These are phyloP conservation scores for Notothenia coriiceps DNA, from an alignment of 2,113 vertebrate genomes.

Conservation along the genomic window DNA sequence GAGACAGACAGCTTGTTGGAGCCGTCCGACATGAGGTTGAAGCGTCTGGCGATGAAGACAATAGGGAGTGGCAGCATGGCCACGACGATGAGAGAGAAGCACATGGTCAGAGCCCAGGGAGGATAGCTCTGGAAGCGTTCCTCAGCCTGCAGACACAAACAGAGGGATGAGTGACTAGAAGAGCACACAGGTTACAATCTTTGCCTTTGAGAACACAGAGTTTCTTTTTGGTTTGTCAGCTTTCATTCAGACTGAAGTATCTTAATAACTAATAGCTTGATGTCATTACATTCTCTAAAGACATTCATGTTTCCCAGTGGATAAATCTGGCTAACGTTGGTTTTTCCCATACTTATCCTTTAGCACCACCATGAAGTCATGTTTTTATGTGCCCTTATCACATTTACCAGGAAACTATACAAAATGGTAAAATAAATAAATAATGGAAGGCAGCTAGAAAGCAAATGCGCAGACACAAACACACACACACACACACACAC, in stretches of 20 bases:
- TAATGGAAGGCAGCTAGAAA: not conserved
- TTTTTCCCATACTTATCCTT: not conserved
- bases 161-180: not conserved
- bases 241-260: too few species aligned
- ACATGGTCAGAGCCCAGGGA: conserved; percentile 92
- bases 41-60: conserved; percentile 92
- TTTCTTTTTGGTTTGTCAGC: too few species aligned
- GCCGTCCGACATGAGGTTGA: conserved; percentile 93
- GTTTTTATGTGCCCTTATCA: too few species aligned
- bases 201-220: not conserved
- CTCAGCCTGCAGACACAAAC: conserved; percentile 83
- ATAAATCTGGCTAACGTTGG: not conserved
- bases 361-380: too few species aligned
- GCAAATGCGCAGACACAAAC: too few species aligned
- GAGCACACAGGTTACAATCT: not conserved
- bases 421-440: not conserved
- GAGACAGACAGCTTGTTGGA: conserved; percentile 97
- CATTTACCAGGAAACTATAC: not conserved
- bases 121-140: conserved; percentile 96
- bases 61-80: conserved; percentile 94
- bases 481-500: not conserved
- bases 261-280: too few species aligned
- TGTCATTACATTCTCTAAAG: not conserved
- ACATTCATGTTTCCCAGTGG: not conserved
- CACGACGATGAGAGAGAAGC: conserved; percentile 89